phyloP scores from a whole-genome alignment of 2,797 vertebrate genomes.

The Danio jaintianensis region DNA sequence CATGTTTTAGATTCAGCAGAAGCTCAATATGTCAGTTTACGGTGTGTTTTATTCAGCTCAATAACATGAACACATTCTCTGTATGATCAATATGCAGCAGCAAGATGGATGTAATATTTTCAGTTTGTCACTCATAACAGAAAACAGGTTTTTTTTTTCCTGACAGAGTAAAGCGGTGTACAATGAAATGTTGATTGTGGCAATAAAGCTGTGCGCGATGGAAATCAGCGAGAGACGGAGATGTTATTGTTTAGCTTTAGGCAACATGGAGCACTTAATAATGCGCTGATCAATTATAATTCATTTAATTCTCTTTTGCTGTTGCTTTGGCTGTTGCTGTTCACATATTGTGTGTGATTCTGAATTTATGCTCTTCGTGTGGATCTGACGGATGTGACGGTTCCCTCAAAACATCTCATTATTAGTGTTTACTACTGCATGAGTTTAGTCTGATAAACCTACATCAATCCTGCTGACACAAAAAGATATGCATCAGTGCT shows the following conservation, averaged over 20 bases:
- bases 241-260: slow-evolving; percentile 37
- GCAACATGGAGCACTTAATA: slow-evolving; percentile 27
- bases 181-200: slow-evolving; percentile 64
- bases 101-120: slow-evolving; percentile 73
- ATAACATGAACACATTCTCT: slow-evolving; percentile 15
- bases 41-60: background rate
- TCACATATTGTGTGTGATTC: background rate
- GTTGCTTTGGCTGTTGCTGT: slow-evolving; percentile 28
- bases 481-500: too few relatives aligned
- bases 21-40: too few relatives aligned
- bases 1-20: background rate
- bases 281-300: slow-evolving; percentile 48
- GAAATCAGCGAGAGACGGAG: slow-evolving; percentile 45
- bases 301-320: slow-evolving; percentile 28
- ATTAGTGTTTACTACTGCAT: background rate
- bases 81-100: slow-evolving; percentile 69
- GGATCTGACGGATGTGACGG: slow-evolving; percentile 1
- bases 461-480: too few relatives aligned
- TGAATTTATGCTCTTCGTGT: slow-evolving; percentile 9
- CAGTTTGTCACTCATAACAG: slow-evolving; percentile 56
- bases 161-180: slow-evolving; percentile 64
- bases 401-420: slow-evolving; percentile 21
- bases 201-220: slow-evolving; percentile 46
- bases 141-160: slow-evolving; percentile 43
- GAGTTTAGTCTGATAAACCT: background rate